phyloP scores from a whole-genome alignment of 2,888 invertebrate genomes.

The Cataglyphis albicans region DNA sequence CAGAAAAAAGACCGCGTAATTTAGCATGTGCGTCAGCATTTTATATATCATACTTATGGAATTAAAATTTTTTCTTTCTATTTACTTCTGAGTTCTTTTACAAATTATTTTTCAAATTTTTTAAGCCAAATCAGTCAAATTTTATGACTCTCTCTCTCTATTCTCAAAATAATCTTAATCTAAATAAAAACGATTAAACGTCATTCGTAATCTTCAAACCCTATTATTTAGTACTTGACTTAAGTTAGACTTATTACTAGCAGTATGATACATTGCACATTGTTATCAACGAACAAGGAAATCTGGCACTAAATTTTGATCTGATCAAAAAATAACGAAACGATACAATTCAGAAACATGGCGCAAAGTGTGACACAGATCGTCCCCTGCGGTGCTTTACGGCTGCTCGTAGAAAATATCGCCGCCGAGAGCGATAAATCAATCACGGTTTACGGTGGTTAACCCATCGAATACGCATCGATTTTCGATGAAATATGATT shows the following conservation, averaged over 20 bases:
- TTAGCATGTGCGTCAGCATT: neutral
- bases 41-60: neutral
- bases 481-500: conserved; percentile 57
- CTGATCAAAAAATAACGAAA: conserved; percentile 10
- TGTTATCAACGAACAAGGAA: neutral
- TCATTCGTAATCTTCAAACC: neutral
- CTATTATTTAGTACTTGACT: neutral
- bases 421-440: conserved; percentile 49
- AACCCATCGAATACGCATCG: conserved; percentile 51
- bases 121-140: neutral
- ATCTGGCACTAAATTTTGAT: neutral
- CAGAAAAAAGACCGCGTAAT: neutral
- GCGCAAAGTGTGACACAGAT: conserved; percentile 47
- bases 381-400: conserved; percentile 32
- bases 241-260: neutral
- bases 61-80: neutral
- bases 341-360: neutral
- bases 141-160: neutral
- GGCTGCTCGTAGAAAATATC: conserved; percentile 20
- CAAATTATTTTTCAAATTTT: neutral
- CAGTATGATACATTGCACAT: neutral
- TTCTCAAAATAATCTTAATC: neutral
- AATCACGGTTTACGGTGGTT: conserved; percentile 49
- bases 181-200: neutral
- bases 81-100: neutral